Conservation (phyloP, 2,888 invertebrate genomes). For the Drosophila antonietae region DNA sequence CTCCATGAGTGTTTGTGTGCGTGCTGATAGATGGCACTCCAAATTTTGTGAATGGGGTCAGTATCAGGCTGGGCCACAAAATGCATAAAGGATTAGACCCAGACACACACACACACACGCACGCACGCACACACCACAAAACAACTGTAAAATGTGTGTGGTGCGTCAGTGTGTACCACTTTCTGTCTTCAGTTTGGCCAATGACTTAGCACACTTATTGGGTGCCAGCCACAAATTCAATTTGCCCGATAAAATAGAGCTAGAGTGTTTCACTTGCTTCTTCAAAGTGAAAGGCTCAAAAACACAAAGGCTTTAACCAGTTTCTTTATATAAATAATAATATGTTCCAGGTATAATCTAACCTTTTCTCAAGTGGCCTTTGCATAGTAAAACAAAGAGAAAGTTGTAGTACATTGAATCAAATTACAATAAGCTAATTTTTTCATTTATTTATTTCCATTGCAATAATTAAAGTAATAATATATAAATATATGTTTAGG, state of each 20-base stretch:
- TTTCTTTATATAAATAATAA: conserved; percentile 12
- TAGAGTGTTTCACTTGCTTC: conserved; percentile 8
- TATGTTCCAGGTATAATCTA: neutral
- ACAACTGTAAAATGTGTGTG: conserved; percentile 44
- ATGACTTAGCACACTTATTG: conserved; percentile 75
- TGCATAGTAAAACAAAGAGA: neutral
- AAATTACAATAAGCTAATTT: neutral
- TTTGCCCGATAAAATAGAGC: conserved; percentile 58
- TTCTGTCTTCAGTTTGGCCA: conserved; percentile 65
- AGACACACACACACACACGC: conserved; percentile 22
- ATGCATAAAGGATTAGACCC: conserved; percentile 73
- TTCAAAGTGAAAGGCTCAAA: conserved; percentile 15
- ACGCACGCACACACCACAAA: conserved; percentile 18
- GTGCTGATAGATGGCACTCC: conserved; percentile 72
- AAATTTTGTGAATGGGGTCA: conserved; percentile 76
- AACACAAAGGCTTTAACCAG: conserved; percentile 4
- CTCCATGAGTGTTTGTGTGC: conserved; percentile 35
- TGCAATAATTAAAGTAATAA: neutral
- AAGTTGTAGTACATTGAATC: too few species aligned
- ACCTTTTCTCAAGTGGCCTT: neutral
- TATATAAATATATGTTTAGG: neutral
- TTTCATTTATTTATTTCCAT: neutral
- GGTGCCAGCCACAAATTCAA: conserved; percentile 71
- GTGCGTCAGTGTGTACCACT: conserved; percentile 23
- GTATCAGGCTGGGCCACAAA: conserved; percentile 62